Conservation (phyloP, 2,113 vertebrate genomes). For the Clupea harengus region DNA sequence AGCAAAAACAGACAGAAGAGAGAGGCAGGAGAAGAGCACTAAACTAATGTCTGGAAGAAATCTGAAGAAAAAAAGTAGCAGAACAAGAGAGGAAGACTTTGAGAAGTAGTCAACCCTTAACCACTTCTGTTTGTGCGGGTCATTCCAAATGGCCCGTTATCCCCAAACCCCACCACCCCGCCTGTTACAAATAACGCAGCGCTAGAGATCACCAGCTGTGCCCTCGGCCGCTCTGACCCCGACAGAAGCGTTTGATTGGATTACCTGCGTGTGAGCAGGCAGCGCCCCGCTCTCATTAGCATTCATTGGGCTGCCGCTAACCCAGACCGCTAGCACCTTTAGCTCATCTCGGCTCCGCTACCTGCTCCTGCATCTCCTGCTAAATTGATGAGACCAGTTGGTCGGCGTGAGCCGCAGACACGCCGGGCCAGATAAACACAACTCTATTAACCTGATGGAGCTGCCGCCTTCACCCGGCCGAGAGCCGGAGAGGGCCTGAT, state of each 20-base stretch:
- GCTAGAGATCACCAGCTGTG: not conserved
- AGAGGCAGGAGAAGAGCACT: not conserved
- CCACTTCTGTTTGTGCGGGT: no score
- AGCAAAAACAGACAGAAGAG: not conserved
- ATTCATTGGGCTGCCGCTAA: conserved; percentile 35
- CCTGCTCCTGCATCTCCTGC: conserved; percentile 15
- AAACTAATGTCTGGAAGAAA: not conserved
- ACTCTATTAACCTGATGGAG: conserved; percentile 55
- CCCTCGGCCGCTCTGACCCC: conserved; percentile 23
- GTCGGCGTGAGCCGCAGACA: conserved; percentile 31
- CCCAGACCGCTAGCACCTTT: not conserved
- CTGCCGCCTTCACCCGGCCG: conserved; percentile 47
- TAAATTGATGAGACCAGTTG: conserved; percentile 51
- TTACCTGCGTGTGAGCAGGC: conserved; percentile 35
- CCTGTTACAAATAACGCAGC: not conserved
- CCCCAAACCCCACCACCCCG: no score
- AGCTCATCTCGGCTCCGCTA: not conserved
- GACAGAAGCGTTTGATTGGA: conserved; percentile 41
- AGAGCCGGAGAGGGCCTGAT: conserved; percentile 56
- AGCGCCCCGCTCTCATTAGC: conserved; percentile 40
- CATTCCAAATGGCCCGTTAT: not conserved
- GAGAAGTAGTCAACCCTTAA: not conserved
- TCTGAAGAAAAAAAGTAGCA: not conserved
- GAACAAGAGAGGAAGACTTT: not conserved
- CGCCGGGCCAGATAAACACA: conserved; percentile 55